Base-by-base conservation (phyloP, 2,797 vertebrate species). In the Mastacembelus armatus region DNA sequence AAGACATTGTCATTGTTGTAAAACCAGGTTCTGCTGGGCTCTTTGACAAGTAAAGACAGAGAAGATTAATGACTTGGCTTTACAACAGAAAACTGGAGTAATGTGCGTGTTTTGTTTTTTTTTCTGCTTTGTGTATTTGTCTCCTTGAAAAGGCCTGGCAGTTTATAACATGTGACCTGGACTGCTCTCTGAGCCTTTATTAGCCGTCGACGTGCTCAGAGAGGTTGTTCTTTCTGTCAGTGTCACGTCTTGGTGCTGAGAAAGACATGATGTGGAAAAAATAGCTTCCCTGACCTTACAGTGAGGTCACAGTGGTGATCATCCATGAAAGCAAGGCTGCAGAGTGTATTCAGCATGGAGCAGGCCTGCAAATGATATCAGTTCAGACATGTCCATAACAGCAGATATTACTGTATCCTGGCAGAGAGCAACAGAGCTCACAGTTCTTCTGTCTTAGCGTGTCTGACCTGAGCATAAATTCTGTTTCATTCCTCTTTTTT, bases 231-330 rank as follows among this genome's bases (percentile, higher is more conserved):
- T 61, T 24, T 15, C 43, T 19, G 24, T 51, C n/a, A 1, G 4
- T 42, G 15, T 14, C 7, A 32, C 16, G 35, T 21, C n/a, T 49
- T 21, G 2, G 19, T 7, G 0, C 6, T 63, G 48, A 30, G 16
- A 26, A 47, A 38, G 4, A 60, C 54, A n/a, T 35, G 33, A 21
- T 9, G 2, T 54, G 4, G 39, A 26, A 43, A 67, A 55, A 43
- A 42, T 7, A 64, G 15, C 32, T 43, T 39, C n/a, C 9, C 19
- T 29, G 27, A 29, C 21, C 33, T 16, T 4, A 5, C 33, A 59
- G 24, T 51, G 64, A 19, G 10, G 30, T 40, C 6, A 18, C 32
- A 58, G 14, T 30, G 19, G 15, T 5, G 16, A 47, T 19, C 27
- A 44, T 62, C 11, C n/a, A 16, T n/a, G n/a, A 44, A 56, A 11